Conservation (phyloP, 1,140 invertebrate species). For the Nephotettix cincticeps region DNA sequence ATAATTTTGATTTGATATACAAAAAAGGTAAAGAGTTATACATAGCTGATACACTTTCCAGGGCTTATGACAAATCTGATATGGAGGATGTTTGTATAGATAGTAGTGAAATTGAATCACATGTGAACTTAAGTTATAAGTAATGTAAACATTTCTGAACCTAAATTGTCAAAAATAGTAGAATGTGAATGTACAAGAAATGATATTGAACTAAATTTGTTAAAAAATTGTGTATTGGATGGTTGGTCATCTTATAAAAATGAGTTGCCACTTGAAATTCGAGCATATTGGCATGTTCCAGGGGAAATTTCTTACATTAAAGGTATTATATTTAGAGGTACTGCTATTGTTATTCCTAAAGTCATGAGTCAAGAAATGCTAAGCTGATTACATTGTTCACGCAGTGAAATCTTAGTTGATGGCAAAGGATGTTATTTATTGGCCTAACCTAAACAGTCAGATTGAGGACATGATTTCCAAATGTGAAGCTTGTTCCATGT, state of each 20-base stretch:
- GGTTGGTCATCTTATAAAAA: neutral
- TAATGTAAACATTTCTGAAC: neutral
- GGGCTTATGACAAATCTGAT: neutral
- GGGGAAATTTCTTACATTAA: neutral
- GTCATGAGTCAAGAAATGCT: neutral
- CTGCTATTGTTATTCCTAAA: neutral
- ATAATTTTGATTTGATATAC: neutral
- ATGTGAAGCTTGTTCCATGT: constrained; percentile 30
- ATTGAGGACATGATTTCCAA: neutral
- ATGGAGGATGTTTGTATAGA: neutral
- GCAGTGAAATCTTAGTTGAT: neutral
- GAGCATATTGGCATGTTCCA: neutral
- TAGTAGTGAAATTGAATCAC: neutral
- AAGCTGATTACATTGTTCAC: neutral
- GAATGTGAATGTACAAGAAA: too few species aligned
- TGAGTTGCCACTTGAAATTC: neutral
- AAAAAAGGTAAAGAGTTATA: constrained; percentile 1
- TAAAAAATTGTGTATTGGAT: neutral
- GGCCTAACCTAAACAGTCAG: constrained; percentile 16
- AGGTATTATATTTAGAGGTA: neutral
- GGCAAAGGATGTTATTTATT: constrained; percentile 23
- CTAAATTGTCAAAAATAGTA: neutral
- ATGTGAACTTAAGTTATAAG: neutral
- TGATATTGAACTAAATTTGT: too few species aligned
- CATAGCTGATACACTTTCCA: neutral